These are phyloP conservation scores for Tiliacea aurago DNA, from an alignment of 2,888 invertebrate genomes.

Conservation along the genomic window DNA sequence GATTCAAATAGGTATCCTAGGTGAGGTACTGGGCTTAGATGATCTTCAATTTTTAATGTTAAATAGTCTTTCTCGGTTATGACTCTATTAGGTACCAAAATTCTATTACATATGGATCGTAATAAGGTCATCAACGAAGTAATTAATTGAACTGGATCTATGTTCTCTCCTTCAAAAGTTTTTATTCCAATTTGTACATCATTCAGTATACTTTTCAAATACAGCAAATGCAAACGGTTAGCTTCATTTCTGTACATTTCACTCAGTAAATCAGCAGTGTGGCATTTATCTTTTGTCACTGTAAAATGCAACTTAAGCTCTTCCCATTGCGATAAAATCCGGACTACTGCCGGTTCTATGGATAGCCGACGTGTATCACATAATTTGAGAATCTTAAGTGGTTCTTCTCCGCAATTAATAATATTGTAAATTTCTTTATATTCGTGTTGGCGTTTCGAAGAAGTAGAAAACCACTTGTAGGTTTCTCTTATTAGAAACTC, in stretches of 20 bases:
- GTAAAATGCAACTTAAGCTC: slow-evolving; percentile 59
- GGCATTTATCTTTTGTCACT: slow-evolving; percentile 34
- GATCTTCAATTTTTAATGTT: background rate
- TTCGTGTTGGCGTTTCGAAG: too few species aligned
- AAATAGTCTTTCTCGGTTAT: slow-evolving; percentile 7
- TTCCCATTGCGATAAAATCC: too few species aligned
- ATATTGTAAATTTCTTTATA: too few species aligned
- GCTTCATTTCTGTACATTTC: slow-evolving; percentile 14
- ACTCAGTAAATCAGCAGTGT: slow-evolving; percentile 16
- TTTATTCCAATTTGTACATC: slow-evolving; percentile 16
- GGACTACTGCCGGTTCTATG: too few species aligned
- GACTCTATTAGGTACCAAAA: background rate
- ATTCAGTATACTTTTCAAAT: slow-evolving; percentile 14
- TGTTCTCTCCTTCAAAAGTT: too few species aligned
- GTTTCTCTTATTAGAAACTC: too few species aligned
- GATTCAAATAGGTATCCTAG: slow-evolving; percentile 12
- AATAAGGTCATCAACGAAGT: too few species aligned
- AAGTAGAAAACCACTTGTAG: too few species aligned
- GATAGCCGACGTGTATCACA: too few species aligned
- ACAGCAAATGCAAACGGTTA: slow-evolving; percentile 5
- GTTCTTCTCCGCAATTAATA: too few species aligned
- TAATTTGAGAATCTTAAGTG: too few species aligned
- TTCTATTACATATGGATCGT: slow-evolving; percentile 2
- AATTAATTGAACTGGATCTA: too few species aligned
- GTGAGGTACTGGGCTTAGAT: slow-evolving; percentile 6